Conservation (phyloP, 2,797 vertebrate genomes). For the Nannoperca obscura region DNA sequence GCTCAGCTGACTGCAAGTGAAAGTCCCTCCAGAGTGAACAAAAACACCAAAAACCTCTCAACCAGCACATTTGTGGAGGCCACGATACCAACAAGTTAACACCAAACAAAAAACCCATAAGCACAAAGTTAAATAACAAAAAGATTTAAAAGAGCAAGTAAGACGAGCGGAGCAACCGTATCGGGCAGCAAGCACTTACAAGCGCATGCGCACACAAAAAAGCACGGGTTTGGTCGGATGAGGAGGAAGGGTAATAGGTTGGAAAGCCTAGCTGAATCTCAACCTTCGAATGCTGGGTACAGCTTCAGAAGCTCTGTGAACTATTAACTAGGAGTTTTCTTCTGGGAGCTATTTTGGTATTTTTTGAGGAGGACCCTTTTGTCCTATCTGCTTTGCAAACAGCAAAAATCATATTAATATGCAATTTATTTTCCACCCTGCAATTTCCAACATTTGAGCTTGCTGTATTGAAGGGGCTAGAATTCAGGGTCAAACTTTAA, state of each 20-base stretch:
- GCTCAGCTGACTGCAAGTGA: too few relatives aligned
- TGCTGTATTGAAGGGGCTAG: neutral
- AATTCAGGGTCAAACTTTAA: constrained; percentile 6
- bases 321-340: constrained; percentile 9
- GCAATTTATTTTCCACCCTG: neutral
- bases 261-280: constrained; percentile 9
- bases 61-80: too few relatives aligned
- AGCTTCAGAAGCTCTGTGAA: constrained; percentile 10
- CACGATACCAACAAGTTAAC: too few relatives aligned
- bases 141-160: too few relatives aligned
- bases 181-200: too few relatives aligned
- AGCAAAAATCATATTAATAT: constrained; percentile 27
- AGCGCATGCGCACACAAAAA: too few relatives aligned
- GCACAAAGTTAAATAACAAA: too few relatives aligned
- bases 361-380: neutral
- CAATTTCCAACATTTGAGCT: constrained; percentile 34
- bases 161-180: too few relatives aligned
- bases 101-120: too few relatives aligned
- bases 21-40: too few relatives aligned
- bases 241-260: constrained; percentile 27
- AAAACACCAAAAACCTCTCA: too few relatives aligned
- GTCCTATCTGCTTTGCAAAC: constrained; percentile 24
- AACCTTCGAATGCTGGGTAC: constrained; percentile 7
- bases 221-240: constrained; percentile 15
- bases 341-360: neutral